Evolutionary conservation across 2,888 invertebrate species (phyloP).

Genomic region (Epinotia brunnichana): DNA sequence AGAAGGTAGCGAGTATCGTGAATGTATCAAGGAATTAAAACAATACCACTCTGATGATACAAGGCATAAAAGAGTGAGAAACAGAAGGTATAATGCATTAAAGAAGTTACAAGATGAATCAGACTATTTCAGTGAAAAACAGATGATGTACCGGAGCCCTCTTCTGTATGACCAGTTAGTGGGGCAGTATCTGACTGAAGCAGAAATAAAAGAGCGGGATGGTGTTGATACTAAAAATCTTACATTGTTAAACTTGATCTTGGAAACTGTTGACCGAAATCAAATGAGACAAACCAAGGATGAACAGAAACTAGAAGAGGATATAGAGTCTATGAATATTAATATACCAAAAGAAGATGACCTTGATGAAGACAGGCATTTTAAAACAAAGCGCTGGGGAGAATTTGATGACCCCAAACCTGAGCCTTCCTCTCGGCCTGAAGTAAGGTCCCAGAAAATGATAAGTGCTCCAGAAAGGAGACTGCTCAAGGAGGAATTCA

Average conservation of each 20-base stretch:
- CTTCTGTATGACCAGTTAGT: constrained; percentile 94
- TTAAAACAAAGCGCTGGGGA: constrained; percentile 76
- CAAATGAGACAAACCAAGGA: constrained; percentile 85
- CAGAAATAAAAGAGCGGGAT: constrained; percentile 88
- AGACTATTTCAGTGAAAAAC: constrained; percentile 94
- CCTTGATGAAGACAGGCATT: constrained; percentile 48
- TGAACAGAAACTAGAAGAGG: constrained; percentile 85
- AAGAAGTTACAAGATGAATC: constrained; percentile 87
- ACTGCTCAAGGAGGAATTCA: constrained; percentile 90
- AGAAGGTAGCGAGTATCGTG: constrained; percentile 78
- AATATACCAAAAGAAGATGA: constrained; percentile 53
- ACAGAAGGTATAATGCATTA: constrained; percentile 92
- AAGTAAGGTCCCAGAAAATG: constrained; percentile 63
- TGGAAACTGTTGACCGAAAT: constrained; percentile 91
- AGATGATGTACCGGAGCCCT: constrained; percentile 97
- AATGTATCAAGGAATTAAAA: constrained; percentile 86
- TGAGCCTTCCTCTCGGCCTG: constrained; percentile 61
- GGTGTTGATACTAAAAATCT: constrained; percentile 81
- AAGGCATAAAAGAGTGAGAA: constrained; percentile 85
- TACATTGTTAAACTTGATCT: constrained; percentile 89
- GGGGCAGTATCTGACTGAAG: constrained; percentile 91
- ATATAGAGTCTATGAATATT: constrained; percentile 68
- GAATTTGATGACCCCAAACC: constrained; percentile 81
- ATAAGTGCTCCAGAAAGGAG: constrained; percentile 85
- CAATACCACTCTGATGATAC: constrained; percentile 80